Percentiles rank a stretch among this genome's conserved stretches.
These are phyloP conservation scores for Microhierax caerulescens DNA, from an alignment of 2,797 vertebrate genomes.

Conservation along the genomic window DNA sequence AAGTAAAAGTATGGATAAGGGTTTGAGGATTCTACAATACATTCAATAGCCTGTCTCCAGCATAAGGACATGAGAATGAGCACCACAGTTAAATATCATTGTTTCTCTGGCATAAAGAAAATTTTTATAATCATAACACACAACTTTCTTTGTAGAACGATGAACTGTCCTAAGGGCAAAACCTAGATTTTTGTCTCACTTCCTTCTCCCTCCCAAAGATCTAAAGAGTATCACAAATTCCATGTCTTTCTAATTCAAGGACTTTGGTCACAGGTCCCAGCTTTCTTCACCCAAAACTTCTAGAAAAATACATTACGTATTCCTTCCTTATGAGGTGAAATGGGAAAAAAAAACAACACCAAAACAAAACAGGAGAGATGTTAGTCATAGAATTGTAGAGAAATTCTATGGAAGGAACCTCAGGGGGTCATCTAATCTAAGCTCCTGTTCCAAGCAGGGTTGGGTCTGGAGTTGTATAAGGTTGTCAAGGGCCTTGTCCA, in stretches of 20 bases:
- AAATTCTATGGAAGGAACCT: not conserved
- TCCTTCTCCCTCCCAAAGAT: not conserved
- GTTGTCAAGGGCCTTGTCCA: not conserved
- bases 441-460: not conserved
- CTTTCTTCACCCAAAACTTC: not conserved
- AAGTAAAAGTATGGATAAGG: not conserved
- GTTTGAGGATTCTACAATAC: not conserved
- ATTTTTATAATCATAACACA: not conserved
- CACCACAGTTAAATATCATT: not conserved
- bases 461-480: not conserved
- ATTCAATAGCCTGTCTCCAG: not conserved
- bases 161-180: not conserved
- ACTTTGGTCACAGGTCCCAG: not conserved
- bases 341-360: not conserved
- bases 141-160: not conserved
- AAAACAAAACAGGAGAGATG: not conserved
- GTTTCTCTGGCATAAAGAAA: not conserved
- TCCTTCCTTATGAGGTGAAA: not conserved
- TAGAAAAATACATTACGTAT: not conserved
- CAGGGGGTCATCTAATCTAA: not conserved
- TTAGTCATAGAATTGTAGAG: not conserved
- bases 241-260: not conserved
- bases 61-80: not conserved
- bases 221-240: not conserved
- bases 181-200: not conserved